Evolutionary conservation across 2,888 invertebrate species (phyloP).

Genomic region (Xestia rhomboidea): DNA sequence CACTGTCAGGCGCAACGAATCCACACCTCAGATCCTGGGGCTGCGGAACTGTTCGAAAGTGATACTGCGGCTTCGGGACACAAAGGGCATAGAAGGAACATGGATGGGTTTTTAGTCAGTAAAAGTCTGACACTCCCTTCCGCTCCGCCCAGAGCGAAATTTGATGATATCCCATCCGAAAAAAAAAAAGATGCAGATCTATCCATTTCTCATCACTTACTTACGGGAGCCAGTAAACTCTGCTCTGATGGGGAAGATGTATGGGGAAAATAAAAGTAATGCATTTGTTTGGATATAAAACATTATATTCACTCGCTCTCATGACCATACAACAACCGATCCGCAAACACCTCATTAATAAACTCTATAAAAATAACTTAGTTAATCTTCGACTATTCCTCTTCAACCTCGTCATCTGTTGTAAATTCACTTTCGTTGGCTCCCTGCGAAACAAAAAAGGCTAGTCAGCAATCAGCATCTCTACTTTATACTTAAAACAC

Average conservation of each 20-base stretch:
- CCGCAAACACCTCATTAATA: slow-evolving; percentile 83
- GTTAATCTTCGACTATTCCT: slow-evolving; percentile 84
- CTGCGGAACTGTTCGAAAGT: no score
- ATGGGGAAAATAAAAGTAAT: slow-evolving; percentile 64
- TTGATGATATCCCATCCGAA: no score
- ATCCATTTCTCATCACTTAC: slow-evolving; percentile 9
- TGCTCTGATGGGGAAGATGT: neutral
- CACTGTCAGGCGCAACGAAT: neutral
- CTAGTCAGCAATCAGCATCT: neutral
- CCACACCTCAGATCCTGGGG: neutral
- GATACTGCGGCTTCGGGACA: no score
- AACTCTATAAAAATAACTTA: slow-evolving; percentile 90
- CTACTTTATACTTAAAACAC: neutral
- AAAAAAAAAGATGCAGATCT: no score
- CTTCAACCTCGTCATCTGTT: slow-evolving; percentile 92
- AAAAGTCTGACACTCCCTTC: no score
- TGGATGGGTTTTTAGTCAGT: no score
- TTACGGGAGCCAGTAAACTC: neutral
- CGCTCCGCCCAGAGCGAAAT: no score
- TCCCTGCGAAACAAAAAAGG: slow-evolving; percentile 79
- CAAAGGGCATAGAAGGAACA: no score
- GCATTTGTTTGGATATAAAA: slow-evolving; percentile 82
- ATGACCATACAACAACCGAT: slow-evolving; percentile 81
- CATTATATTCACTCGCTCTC: slow-evolving; percentile 87
- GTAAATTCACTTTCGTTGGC: slow-evolving; percentile 92